A percentile compares a stretch with the other conserved stretches of the same genome.
These are phyloP conservation scores for Pseudochromis fuscus DNA, from an alignment of 2,797 vertebrate genomes.

Conservation along the genomic window DNA sequence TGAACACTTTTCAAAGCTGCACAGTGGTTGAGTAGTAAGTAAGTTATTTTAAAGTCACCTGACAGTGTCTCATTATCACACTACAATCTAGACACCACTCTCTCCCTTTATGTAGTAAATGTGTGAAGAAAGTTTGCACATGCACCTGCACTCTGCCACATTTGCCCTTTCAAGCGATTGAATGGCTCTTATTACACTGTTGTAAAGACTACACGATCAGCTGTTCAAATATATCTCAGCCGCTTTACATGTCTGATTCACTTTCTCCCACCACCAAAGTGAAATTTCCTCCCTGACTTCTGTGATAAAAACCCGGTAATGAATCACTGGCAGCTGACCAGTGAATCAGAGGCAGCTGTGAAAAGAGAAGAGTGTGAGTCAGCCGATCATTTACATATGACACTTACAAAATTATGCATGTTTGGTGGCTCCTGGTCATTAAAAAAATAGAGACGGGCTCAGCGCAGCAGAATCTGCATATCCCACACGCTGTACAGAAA, in stretches of 20 bases:
- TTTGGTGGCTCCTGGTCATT: conserved; percentile 41
- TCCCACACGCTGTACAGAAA: not conserved
- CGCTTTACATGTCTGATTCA: conserved; percentile 35
- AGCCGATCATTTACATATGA: conserved; percentile 46
- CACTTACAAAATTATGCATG: conserved; percentile 20
- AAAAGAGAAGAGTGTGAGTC: conserved; percentile 14
- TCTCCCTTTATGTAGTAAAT: not conserved
- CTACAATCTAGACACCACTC: not conserved
- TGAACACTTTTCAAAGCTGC: too few species aligned
- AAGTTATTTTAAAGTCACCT: conserved; percentile 24
- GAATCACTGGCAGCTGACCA: conserved; percentile 48
- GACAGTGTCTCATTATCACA: not conserved
- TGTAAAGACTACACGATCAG: conserved; percentile 7
- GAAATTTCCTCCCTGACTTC: conserved; percentile 40
- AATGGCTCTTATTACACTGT: conserved; percentile 14
- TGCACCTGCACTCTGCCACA: conserved; percentile 9
- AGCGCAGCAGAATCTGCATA: conserved; percentile 21
- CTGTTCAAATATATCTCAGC: conserved; percentile 21
- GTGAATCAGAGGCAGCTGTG: conserved; percentile 42
- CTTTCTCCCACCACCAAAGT: conserved; percentile 34
- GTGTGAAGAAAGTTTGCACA: conserved; percentile 2
- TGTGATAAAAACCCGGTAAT: conserved; percentile 23
- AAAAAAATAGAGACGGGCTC: conserved; percentile 5
- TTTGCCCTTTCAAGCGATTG: conserved; percentile 20
- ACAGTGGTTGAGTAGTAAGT: too few species aligned